Evolutionary conservation across 2,797 vertebrate genomes (phyloP), one percentile per base, ranked within the genome.

Genomic region (Pseudochromis fuscus): DNA sequence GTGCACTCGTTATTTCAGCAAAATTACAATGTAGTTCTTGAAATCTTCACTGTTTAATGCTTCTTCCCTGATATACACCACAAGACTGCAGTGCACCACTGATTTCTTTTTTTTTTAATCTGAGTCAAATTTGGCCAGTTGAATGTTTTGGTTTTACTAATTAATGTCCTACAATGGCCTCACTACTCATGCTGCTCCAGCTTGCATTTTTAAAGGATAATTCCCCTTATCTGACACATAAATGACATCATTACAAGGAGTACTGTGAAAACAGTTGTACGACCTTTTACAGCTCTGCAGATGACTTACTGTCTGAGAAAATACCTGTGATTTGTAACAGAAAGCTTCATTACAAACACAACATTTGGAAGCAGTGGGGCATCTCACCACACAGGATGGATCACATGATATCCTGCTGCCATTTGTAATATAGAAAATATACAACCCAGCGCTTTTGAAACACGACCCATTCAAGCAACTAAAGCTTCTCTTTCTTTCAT

Each of bases 401-500:
- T 70, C 25, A 30, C 15, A 51, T 66, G 1, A 59, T 45, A 25
- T 59, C 4, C 7, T 12, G 0, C 24, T 33, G 23, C 48, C 19
- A 3, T 13, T 67, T 67, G 19, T 30, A 38, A 53, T 75, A 27
- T 53, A 19, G 21, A 8, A 59, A 51, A 10, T 45, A 23, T 37
- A 49, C 1, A 16, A 53, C 23, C 2, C 8, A 30, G 25, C 58
- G 27, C 38, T 51, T 44, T 28, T 58, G 16, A 25, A 64, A 8
- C 12, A 15, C 11, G 13, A 42, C 18, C 27, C 16, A 71, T 53
- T 25, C 15, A 24, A 21, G 7, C 3, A 8, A 15, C 16, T 11
- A 49, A 37, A 33, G 7, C 27, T 18, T 30, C 49, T 73, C 7
- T 42, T 45, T 33, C 35, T 46, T 37, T 50, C 5, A 50, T 53